Evolutionary conservation across 2,797 vertebrate species (phyloP).

Genomic region (Oreortyx pictus): DNA sequence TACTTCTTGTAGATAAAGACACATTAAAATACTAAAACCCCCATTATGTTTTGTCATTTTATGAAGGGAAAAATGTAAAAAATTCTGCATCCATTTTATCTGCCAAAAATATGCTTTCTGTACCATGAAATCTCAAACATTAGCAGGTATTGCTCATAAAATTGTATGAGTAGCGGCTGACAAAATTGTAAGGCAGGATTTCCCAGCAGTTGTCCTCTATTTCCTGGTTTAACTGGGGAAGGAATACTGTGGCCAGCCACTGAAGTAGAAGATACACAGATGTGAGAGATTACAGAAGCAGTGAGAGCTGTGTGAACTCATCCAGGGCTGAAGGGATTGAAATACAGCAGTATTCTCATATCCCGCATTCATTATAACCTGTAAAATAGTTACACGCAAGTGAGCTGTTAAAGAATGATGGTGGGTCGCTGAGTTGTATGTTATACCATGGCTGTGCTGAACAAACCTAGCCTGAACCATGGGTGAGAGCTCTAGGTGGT

Average conservation of each 20-base stretch:
- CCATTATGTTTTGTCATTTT: constrained; percentile 19
- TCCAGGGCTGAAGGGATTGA: not conserved
- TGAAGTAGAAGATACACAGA: not conserved
- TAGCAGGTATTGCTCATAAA: not conserved
- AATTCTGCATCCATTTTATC: not conserved
- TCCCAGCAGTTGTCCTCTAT: not conserved
- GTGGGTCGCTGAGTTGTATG: not conserved
- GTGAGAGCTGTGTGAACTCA: not conserved
- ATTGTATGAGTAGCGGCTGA: not conserved
- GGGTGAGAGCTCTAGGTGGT: not conserved
- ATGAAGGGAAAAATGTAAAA: not conserved
- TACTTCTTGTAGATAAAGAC: constrained; percentile 14
- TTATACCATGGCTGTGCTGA: not conserved
- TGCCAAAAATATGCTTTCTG: not conserved
- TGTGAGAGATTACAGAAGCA: not conserved
- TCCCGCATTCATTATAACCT: not conserved
- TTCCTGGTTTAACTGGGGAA: not conserved
- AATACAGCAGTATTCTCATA: not conserved
- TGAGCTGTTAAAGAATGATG: not conserved
- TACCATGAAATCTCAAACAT: not conserved
- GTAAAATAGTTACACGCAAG: not conserved
- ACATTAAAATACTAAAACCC: not conserved
- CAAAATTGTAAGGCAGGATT: not conserved
- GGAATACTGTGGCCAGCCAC: not conserved
- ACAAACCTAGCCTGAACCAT: not conserved